Conservation (phyloP, 2,888 invertebrate species). For the Chrysina gloriosa region DNA sequence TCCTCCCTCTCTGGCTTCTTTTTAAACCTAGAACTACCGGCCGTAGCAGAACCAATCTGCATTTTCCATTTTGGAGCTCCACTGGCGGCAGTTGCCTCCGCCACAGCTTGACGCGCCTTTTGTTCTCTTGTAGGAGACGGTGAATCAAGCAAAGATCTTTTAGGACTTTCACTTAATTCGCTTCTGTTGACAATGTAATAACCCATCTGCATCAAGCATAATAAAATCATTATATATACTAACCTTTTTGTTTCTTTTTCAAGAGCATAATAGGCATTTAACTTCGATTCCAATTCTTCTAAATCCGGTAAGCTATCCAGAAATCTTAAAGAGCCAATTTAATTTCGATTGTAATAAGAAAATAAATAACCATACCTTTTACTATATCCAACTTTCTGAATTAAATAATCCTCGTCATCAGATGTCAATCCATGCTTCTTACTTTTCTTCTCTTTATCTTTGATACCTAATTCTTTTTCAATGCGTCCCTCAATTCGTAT, state of each 20-base stretch:
- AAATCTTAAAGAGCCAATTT: conserved; percentile 63
- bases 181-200: conserved; percentile 49
- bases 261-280: conserved; percentile 83
- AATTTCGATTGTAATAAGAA: not conserved
- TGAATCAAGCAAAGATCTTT: conserved; percentile 60
- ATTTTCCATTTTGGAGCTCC: conserved; percentile 76
- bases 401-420: conserved; percentile 66
- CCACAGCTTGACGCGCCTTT: conserved; percentile 66
- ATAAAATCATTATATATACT: conserved; percentile 46
- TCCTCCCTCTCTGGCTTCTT: conserved; percentile 70
- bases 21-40: conserved; percentile 68
- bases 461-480: conserved; percentile 69
- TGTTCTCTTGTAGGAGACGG: conserved; percentile 65
- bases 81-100: conserved; percentile 67
- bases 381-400: conserved; percentile 64
- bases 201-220: not conserved
- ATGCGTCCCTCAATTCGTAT: conserved; percentile 74
- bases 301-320: conserved; percentile 78
- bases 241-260: conserved; percentile 75
- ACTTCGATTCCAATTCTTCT: conserved; percentile 80
- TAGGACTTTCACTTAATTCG: conserved; percentile 58
- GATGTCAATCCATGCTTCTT: conserved; percentile 60
- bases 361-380: conserved; percentile 57
- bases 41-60: conserved; percentile 73
- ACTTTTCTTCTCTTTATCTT: conserved; percentile 60